Percentiles rank a stretch among this genome's conserved stretches.
Evolutionary conservation across 1,140 invertebrate species (phyloP).

Genomic region (Aphaenogaster rudis): DNA sequence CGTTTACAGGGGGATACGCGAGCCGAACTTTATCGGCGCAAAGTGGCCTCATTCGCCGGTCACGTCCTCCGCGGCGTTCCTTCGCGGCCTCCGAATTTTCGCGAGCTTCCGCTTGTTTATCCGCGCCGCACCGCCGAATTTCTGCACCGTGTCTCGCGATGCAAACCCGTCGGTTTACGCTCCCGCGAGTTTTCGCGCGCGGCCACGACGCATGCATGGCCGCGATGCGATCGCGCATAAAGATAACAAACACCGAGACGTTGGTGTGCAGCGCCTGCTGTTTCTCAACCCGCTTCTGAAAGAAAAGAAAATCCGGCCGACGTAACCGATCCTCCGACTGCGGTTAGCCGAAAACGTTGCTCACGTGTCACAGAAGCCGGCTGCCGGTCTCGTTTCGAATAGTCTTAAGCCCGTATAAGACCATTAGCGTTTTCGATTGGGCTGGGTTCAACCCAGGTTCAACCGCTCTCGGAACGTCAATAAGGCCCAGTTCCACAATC

Average conservation of each 20-base stretch:
- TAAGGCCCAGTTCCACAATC: too few relatives aligned
- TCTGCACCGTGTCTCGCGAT: slow-evolving; percentile 79
- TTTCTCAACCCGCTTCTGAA: slow-evolving; percentile 69
- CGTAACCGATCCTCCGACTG: slow-evolving; percentile 54
- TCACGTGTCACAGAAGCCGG: neutral
- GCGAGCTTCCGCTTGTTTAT: slow-evolving; percentile 63
- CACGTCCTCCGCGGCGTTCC: neutral
- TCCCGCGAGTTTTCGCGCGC: slow-evolving; percentile 69
- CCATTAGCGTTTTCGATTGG: too few relatives aligned
- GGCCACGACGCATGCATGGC: slow-evolving; percentile 33
- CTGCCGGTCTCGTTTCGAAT: neutral
- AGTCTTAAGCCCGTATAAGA: neutral
- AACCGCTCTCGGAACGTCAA: too few relatives aligned
- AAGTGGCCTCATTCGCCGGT: neutral
- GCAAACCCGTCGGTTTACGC: slow-evolving; percentile 77
- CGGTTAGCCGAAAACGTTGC: neutral
- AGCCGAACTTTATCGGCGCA: neutral
- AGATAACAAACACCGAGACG: slow-evolving; percentile 83
- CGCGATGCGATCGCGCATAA: slow-evolving; percentile 80
- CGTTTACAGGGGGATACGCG: neutral
- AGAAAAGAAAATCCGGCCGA: slow-evolving; percentile 73
- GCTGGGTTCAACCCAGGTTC: too few relatives aligned
- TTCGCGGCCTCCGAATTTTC: neutral
- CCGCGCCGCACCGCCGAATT: slow-evolving; percentile 65
- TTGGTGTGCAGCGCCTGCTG: slow-evolving; percentile 72